Percentiles rank a stretch among this genome's conserved stretches.
phyloP scores from a whole-genome alignment of 2,888 invertebrate genomes.

The Cecidostiba fungosa region DNA sequence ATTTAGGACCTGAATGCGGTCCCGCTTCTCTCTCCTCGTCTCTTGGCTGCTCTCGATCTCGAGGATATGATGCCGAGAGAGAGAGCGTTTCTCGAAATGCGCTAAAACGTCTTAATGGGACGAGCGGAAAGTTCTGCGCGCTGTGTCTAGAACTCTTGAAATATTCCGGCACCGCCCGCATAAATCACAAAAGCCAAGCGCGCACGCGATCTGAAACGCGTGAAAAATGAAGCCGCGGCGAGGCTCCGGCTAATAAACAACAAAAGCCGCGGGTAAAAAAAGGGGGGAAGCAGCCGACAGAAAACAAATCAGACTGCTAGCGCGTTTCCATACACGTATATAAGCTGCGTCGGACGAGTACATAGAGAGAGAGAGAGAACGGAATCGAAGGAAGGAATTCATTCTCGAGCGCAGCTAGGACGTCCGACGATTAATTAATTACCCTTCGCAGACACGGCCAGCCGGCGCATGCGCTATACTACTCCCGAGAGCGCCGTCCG shows the following conservation, averaged over 20 bases:
- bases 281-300: background rate
- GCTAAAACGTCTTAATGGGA: constrained; percentile 78
- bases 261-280: constrained; percentile 18
- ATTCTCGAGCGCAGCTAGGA: constrained; percentile 53
- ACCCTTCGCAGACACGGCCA: constrained; percentile 24
- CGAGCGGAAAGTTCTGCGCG: constrained; percentile 31
- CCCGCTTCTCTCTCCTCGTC: too few relatives aligned
- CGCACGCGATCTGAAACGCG: constrained; percentile 38
- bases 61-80: background rate
- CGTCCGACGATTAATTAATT: constrained; percentile 63
- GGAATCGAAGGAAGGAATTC: constrained; percentile 60
- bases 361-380: constrained; percentile 10
- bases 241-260: constrained; percentile 45
- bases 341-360: background rate
- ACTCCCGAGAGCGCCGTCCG: constrained; percentile 12
- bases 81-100: constrained; percentile 75
- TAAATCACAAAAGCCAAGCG: constrained; percentile 21
- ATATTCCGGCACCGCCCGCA: background rate
- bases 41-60: constrained; percentile 6
- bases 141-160: background rate
- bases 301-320: background rate
- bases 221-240: constrained; percentile 51
- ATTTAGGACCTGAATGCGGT: constrained; percentile 78
- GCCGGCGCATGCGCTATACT: constrained; percentile 22
- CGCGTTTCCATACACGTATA: background rate